Evolutionary conservation across 2,888 invertebrate genomes (phyloP).

Genomic region (Julus scandinavius): DNA sequence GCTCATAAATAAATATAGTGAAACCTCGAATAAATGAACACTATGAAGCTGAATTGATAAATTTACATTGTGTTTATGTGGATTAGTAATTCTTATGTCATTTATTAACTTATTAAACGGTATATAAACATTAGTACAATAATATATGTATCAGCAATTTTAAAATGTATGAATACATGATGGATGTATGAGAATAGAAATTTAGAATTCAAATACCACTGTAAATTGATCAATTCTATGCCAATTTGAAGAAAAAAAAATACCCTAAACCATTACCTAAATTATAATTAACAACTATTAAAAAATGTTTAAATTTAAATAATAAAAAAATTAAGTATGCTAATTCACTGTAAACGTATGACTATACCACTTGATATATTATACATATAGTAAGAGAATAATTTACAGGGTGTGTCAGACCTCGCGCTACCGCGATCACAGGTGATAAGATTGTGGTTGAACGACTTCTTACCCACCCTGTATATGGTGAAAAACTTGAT

Average conservation of each 20-base stretch:
- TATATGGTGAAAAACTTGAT: background rate
- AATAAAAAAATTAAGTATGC: background rate
- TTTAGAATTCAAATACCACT: background rate
- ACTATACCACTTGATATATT: background rate
- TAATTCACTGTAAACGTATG: background rate
- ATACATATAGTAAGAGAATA: background rate
- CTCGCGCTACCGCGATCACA: background rate
- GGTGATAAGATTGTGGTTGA: background rate
- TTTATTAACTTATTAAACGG: too few species aligned
- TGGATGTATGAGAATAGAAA: too few species aligned
- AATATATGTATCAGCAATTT: too few species aligned
- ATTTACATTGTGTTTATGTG: background rate
- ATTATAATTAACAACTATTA: background rate
- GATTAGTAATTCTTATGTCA: background rate
- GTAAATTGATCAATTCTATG: slow-evolving; percentile 42
- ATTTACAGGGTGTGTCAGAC: background rate
- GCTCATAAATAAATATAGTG: slow-evolving; percentile 40
- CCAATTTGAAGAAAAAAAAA: background rate
- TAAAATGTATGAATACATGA: too few species aligned
- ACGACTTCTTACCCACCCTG: background rate
- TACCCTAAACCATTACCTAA: slow-evolving; percentile 15
- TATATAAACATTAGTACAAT: too few species aligned
- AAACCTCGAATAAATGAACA: slow-evolving; percentile 45
- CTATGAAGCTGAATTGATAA: slow-evolving; percentile 6
- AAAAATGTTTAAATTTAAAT: background rate